phyloP scores from a whole-genome alignment of 2,113 vertebrate genomes.

The Brachirus orientalis region DNA sequence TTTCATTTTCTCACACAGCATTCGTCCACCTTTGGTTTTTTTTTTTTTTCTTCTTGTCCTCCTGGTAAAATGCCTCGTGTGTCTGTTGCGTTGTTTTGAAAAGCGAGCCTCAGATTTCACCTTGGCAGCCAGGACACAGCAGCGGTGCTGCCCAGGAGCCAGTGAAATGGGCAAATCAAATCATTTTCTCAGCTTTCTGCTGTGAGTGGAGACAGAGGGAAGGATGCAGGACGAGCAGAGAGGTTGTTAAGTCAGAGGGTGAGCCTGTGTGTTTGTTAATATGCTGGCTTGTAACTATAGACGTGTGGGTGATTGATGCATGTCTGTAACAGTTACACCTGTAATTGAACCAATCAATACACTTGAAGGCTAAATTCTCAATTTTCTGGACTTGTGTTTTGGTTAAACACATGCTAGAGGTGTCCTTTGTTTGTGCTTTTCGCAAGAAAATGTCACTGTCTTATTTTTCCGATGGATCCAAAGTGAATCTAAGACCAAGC shows the following conservation, averaged over 20 bases:
- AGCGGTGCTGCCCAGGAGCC: constrained; percentile 23
- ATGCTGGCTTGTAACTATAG: not conserved
- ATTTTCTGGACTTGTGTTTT: constrained; percentile 19
- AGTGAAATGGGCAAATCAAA: constrained; percentile 58
- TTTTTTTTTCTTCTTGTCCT: constrained; percentile 1
- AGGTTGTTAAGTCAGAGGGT: constrained; percentile 29
- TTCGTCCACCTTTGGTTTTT: constrained; percentile 34
- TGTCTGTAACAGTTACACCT: not conserved
- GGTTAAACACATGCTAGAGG: not conserved
- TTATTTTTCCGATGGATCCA: too few relatives aligned
- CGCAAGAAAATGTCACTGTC: too few relatives aligned
- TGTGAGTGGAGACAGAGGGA: constrained; percentile 25
- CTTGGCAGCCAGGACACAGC: constrained; percentile 46
- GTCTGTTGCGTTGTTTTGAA: constrained; percentile 29
- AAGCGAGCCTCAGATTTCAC: constrained; percentile 54
- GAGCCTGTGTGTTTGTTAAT: not conserved
- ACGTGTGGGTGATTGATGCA: constrained; percentile 5
- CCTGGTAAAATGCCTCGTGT: not conserved
- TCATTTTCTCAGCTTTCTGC: constrained; percentile 60
- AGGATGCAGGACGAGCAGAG: constrained; percentile 26
- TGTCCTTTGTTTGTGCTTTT: too few relatives aligned
- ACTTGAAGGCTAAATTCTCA: constrained; percentile 29
- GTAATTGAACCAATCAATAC: constrained; percentile 13
- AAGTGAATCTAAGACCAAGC: too few relatives aligned
- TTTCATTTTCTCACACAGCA: constrained; percentile 22